Evolutionary conservation across 2,113 vertebrate species (phyloP), one percentile per base, ranked within the genome.

Genomic region (Cyprinodon tularosa): DNA sequence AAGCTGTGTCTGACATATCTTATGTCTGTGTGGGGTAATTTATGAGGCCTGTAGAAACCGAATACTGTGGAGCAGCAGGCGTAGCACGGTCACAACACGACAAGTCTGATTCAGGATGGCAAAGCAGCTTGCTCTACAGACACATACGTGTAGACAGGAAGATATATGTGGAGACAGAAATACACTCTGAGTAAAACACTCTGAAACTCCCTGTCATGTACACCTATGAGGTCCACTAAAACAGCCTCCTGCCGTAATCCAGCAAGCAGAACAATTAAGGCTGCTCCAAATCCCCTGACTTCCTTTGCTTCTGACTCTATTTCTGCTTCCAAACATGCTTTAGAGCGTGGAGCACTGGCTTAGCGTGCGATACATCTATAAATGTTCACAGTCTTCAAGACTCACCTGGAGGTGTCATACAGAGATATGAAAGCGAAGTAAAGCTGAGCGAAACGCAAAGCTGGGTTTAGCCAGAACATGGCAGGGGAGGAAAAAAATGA

Each of bases 11-110:
- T 87, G 80, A 65, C 89, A 86, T 87, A 86, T 85, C 84, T 86
- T 75, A 76, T 86, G 82, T 90, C 88, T 67, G 78, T 70, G 75
- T 60, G 60, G 85, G 70, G 81, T 90, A 89, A 93, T 91, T 93
- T 90, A 91, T 80, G 90, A 85, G 78, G 59, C 71, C 69, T 88
- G 85, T 20, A 57, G 50, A 90, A 92, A 89, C 87, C 64, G 68
- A 85, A 88, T 48, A 78, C 84, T 66, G 73, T 57, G 72, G 59
- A 74, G 77, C 76, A 79, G 87, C 83, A 77, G 80, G 83, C 83
- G 63, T 39, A 62, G 78, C 17, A 72, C 81, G 81, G 83, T 72
- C 81, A 84, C 83, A 83, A 83, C 80, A 11, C 73, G 71, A 75
- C 78, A 14, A 57, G 60, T 59, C 72, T 72, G 73, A 84, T 65